Percentiles rank a stretch among this genome's conserved stretches.
These are phyloP conservation scores for Chaetops frenatus DNA, from an alignment of 2,113 vertebrate species.

Conservation along the genomic window DNA sequence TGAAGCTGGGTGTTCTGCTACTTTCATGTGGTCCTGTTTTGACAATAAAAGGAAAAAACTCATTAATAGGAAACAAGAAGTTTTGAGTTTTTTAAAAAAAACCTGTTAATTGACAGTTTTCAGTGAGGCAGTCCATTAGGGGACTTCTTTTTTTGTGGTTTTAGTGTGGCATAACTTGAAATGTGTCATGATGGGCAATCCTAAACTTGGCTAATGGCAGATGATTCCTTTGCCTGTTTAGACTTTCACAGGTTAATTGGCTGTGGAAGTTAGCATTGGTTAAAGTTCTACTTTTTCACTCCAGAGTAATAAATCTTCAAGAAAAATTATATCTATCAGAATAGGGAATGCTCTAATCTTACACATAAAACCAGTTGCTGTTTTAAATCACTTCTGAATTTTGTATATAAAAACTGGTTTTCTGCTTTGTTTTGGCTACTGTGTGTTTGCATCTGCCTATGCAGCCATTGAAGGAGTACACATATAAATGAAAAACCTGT, in stretches of 20 bases:
- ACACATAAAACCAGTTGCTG: rapidly evolving
- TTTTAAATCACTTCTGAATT: background rate
- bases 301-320: background rate
- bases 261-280: background rate
- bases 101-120: background rate
- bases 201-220: background rate
- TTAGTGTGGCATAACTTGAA: background rate
- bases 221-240: background rate
- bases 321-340: background rate
- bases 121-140: background rate
- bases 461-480: background rate
- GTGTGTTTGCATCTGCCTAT: background rate
- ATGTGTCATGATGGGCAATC: background rate
- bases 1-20: background rate
- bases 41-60: background rate
- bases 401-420: background rate
- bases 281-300: background rate
- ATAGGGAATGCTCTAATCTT: background rate
- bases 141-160: background rate
- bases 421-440: background rate
- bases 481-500: background rate
- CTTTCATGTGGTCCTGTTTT: background rate
- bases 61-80: background rate
- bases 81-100: background rate
- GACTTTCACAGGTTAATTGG: background rate